phyloP scores from a whole-genome alignment of 2,113 vertebrate species.

The Carassius auratus region DNA sequence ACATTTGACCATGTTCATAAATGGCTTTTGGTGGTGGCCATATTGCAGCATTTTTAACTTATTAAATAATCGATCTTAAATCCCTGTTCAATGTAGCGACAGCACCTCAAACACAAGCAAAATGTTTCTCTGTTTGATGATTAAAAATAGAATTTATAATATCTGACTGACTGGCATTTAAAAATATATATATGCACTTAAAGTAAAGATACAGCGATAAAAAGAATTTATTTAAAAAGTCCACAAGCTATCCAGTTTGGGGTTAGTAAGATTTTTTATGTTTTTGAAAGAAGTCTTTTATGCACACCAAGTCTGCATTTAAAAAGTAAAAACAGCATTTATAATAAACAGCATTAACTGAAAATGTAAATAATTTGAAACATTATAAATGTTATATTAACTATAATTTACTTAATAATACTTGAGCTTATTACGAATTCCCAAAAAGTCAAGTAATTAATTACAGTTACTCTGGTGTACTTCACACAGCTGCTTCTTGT shows the following conservation, averaged over 20 bases:
- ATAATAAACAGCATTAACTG: background rate
- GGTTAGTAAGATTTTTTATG: background rate
- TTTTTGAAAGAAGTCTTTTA: background rate
- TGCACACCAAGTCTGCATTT: background rate
- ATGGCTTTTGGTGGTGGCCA: background rate
- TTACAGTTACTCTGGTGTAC: background rate
- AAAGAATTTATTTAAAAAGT: background rate
- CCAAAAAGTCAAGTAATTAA: background rate
- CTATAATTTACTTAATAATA: background rate
- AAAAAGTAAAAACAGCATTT: too few species aligned
- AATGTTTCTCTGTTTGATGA: background rate
- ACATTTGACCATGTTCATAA: background rate
- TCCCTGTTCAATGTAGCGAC: background rate
- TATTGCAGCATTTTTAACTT: background rate
- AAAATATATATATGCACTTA: background rate
- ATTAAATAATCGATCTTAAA: background rate
- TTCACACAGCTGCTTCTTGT: background rate
- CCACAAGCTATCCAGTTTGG: background rate
- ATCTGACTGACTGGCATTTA: background rate
- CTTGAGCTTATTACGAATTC: background rate
- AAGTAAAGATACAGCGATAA: background rate
- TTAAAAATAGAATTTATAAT: background rate
- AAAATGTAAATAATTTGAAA: background rate
- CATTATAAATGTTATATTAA: background rate
- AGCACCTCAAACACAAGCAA: background rate